phyloP scores from a whole-genome alignment of 2,888 invertebrate genomes.

The Doris montereyensis region DNA sequence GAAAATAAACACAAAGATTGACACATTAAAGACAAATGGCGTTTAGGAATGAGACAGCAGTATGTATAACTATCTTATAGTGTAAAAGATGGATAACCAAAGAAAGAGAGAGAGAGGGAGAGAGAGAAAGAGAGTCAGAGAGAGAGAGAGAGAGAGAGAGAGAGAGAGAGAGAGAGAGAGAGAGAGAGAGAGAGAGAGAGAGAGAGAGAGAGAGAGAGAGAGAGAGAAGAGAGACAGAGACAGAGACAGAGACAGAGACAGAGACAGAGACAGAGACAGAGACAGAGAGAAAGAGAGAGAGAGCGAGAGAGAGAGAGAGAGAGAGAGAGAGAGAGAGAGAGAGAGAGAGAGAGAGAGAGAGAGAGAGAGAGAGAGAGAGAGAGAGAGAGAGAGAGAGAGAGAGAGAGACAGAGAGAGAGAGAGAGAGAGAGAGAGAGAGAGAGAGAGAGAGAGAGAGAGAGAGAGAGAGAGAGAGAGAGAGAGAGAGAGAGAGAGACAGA shows the following conservation, averaged over 20 bases:
- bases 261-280: not conserved
- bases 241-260: not conserved
- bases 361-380: constrained; percentile 7
- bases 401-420: too few species aligned
- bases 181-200: not conserved
- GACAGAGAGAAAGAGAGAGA: too few species aligned
- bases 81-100: not conserved
- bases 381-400: constrained; percentile 6
- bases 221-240: not conserved
- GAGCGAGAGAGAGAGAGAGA: too few species aligned
- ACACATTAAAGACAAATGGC: too few species aligned
- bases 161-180: not conserved
- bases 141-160: not conserved
- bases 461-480: too few species aligned
- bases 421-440: too few species aligned
- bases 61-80: too few species aligned
- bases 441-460: too few species aligned
- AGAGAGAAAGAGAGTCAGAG: not conserved
- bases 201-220: not conserved
- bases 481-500: too few species aligned
- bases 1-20: too few species aligned
- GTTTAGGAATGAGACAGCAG: too few species aligned
- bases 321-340: not conserved
- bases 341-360: not conserved
- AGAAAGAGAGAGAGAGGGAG: not conserved